These are phyloP conservation scores for Oryzias woworae DNA, from an alignment of 2,113 vertebrate species.

Conservation along the genomic window DNA sequence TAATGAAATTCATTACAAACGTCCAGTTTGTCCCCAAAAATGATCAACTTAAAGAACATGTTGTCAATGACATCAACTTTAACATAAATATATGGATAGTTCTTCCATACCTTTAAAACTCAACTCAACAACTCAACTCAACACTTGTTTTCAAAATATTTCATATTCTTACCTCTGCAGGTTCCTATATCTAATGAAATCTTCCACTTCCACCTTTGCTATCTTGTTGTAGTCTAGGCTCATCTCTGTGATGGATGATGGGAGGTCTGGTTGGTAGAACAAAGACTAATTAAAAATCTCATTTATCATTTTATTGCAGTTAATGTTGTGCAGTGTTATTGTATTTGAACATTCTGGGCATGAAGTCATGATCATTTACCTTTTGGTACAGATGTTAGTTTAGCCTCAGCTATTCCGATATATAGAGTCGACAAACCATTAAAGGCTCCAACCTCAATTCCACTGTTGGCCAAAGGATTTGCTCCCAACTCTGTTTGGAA, in stretches of 20 bases:
- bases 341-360: not conserved
- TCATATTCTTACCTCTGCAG: constrained; percentile 82
- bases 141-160: not conserved
- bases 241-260: constrained; percentile 87
- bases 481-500: constrained; percentile 90
- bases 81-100: no score
- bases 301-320: no score
- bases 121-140: no score
- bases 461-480: constrained; percentile 90
- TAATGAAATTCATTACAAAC: no score
- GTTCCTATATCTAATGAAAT: constrained; percentile 91
- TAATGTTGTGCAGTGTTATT: not conserved
- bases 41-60: no score
- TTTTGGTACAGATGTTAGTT: constrained; percentile 92
- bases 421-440: constrained; percentile 90
- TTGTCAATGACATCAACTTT: no score
- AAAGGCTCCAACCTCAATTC: constrained; percentile 91
- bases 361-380: constrained; percentile 68
- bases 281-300: not conserved
- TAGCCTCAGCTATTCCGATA: constrained; percentile 91
- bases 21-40: no score
- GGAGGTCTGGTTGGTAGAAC: constrained; percentile 75
- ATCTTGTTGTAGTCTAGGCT: constrained; percentile 96
- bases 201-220: constrained; percentile 87
- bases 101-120: not conserved